Conservation (phyloP, 2,113 vertebrate genomes). For the Oenanthe melanoleuca region DNA sequence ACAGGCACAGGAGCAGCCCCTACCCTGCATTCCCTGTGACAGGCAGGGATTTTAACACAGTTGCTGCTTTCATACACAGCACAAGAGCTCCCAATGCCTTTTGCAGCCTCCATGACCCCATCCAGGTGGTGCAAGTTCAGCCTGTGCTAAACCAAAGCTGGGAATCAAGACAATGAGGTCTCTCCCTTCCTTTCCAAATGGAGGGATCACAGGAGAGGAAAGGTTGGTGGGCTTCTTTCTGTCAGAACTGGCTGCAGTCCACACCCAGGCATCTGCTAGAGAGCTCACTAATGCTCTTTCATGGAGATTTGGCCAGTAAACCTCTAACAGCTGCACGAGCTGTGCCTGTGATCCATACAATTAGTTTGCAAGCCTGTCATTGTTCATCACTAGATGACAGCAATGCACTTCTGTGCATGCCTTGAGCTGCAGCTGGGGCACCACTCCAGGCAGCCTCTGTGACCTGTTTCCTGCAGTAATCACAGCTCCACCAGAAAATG, state of each 20-base stretch:
- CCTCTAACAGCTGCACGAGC: constrained; percentile 24
- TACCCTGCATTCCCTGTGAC: not conserved
- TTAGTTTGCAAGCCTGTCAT: constrained; percentile 7
- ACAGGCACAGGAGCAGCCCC: not conserved
- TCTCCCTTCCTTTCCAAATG: not conserved
- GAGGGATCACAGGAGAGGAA: not conserved
- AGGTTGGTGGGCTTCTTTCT: not conserved
- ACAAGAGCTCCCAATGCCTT: not conserved
- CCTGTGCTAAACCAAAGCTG: not conserved
- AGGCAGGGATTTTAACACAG: not conserved
- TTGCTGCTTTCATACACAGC: rapidly evolving
- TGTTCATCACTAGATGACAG: constrained; percentile 63
- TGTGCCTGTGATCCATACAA: not conserved
- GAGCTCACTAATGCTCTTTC: not conserved
- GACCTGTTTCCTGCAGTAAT: not conserved
- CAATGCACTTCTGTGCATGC: constrained; percentile 19
- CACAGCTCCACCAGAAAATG: not conserved
- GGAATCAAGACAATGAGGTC: not conserved
- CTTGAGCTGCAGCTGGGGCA: not conserved
- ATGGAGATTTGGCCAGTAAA: not conserved
- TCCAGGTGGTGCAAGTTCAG: not conserved
- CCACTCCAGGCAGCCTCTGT: not conserved
- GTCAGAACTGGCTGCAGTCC: not conserved
- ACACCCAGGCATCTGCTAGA: constrained; percentile 10
- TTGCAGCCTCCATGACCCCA: not conserved